Evolutionary conservation across 1,140 invertebrate species (phyloP), one percentile per base, ranked within the genome.

Genomic region (Neuroterus valhalla): DNA sequence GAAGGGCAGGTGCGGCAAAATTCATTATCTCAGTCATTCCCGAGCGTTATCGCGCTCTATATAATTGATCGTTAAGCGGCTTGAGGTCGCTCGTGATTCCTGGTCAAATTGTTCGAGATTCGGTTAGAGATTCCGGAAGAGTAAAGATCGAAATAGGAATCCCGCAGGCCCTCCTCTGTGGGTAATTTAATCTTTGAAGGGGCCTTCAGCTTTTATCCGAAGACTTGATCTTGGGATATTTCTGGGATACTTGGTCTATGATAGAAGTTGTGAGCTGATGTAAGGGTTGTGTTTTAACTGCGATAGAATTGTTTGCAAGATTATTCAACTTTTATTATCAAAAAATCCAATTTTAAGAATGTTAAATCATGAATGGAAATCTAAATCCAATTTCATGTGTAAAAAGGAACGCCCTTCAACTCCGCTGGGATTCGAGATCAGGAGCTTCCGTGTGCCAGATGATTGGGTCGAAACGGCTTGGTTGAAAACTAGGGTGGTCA

Each of bases 1-100:
- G 21, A 66, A 46, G 66, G 50, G 72, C 62, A 42, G 44, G 52
- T 23, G 42, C 73, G 75, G 75, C 72, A 70, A 82, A 87, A 87
- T 86, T 86, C 84, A 84, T 87, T 87, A 86, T 85, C 81, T 83
- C 77, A 77, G 81, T 85, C 77, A 81, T 85, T 82, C 75, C 78
- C 44, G 52, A 78, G 80, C 81, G 77, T 85, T 86, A 83, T 85
- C 81, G 81, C 75, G 74, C 66, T 71, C 69, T 77, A 82, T 81
- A 81, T 86, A 87, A 87, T 87, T 84, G 85, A 85, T 86, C 80
- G 81, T 81, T 82, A 79, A 78, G 70, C 74, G 74, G 80, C 72
- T 72, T 71, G 72, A 75, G 82, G 75, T 82, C 82, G 74, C 74
- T 83, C 75, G 76, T 78, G 70, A 74, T 79, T 78, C 75, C 66